Percentiles rank a stretch among this genome's conserved stretches.
Evolutionary conservation across 2,888 invertebrate species (phyloP).

Genomic region (Latheticus oryzae): DNA sequence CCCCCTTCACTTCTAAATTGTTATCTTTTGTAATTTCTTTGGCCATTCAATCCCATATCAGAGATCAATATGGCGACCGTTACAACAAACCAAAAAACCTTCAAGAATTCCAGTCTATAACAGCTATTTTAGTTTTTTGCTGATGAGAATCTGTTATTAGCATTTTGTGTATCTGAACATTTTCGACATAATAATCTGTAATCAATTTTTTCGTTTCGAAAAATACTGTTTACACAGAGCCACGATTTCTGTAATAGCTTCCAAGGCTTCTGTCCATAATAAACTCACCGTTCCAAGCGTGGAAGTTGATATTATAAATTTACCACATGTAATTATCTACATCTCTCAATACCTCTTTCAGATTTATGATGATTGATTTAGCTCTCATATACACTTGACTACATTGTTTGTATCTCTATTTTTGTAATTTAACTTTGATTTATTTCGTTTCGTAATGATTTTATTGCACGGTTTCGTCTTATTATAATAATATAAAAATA

Average conservation of each 20-base stretch:
- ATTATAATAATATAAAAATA: constrained; percentile 19
- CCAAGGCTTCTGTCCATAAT: constrained; percentile 14
- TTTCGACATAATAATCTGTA: too few species aligned
- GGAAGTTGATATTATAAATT: constrained; percentile 26
- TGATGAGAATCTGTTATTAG: constrained; percentile 17
- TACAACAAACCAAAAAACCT: constrained; percentile 8
- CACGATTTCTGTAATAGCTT: constrained; percentile 6
- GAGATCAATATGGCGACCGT: constrained; percentile 13
- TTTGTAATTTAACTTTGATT: constrained; percentile 11
- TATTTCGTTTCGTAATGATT: constrained; percentile 13
- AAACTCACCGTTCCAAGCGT: constrained; percentile 19
- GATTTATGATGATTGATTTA: constrained; percentile 33
- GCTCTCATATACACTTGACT: constrained; percentile 9
- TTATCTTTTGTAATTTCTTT: constrained; percentile 30
- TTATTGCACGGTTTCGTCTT: neutral
- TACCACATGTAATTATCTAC: constrained; percentile 22
- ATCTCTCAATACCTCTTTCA: constrained; percentile 29
- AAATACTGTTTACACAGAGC: constrained; percentile 21
- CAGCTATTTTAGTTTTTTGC: constrained; percentile 21
- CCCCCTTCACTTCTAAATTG: constrained; percentile 14
- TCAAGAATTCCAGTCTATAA: constrained; percentile 23
- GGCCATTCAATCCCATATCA: constrained; percentile 18
- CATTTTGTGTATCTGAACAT: constrained; percentile 6
- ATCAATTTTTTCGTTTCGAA: constrained; percentile 8
- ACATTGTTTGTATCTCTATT: constrained; percentile 11